A percentile compares a stretch with the other conserved stretches of the same genome.
Evolutionary conservation across 2,888 invertebrate species (phyloP).

Genomic region (Amorpha juglandis): DNA sequence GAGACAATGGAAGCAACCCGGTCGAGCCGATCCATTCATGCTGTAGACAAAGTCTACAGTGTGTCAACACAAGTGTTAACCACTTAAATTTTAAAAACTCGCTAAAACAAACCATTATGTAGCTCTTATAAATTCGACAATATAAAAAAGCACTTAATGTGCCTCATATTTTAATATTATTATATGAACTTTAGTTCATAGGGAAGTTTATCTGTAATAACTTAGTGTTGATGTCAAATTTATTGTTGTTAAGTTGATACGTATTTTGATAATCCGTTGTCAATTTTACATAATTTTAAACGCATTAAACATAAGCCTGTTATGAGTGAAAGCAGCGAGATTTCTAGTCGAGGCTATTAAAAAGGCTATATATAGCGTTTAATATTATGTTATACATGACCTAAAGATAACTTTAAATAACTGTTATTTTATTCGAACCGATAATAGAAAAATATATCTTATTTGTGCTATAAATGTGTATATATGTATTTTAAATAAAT

Average conservation of each 20-base stretch:
- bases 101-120: conserved; percentile 23
- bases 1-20: too few relatives aligned
- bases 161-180: background rate
- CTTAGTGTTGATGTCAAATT: conserved; percentile 34
- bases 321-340: conserved; percentile 15
- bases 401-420: too few relatives aligned
- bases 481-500: too few relatives aligned
- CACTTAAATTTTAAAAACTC: conserved; percentile 25
- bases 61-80: too few relatives aligned
- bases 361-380: background rate
- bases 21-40: too few relatives aligned
- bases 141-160: background rate
- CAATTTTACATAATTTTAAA: conserved; percentile 35
- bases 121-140: conserved; percentile 2
- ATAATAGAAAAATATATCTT: too few relatives aligned
- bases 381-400: background rate
- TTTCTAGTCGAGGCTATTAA: background rate
- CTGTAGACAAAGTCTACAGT: too few relatives aligned
- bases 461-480: too few relatives aligned
- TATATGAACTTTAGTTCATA: too few relatives aligned
- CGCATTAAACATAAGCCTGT: conserved; percentile 23
- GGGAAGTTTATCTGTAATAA: conserved; percentile 36
- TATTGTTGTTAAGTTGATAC: conserved; percentile 35
- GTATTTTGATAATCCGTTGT: conserved; percentile 35
- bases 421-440: too few relatives aligned